Evolutionary conservation across 1,140 invertebrate genomes (phyloP), one percentile per base, ranked within the genome.

Genomic region (Drosophila bipectinata): DNA sequence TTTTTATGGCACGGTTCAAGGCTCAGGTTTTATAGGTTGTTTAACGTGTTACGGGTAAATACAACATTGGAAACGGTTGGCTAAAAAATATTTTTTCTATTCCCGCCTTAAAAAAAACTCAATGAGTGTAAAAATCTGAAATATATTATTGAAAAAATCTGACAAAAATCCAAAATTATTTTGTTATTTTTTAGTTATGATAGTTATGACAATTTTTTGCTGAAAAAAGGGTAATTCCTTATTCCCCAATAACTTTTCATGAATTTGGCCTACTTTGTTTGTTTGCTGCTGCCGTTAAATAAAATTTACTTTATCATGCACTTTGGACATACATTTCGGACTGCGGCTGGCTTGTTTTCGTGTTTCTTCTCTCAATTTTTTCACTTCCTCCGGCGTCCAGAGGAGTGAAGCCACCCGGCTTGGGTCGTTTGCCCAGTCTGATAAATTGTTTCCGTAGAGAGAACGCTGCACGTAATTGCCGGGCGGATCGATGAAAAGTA

Each of bases 371-470:
- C 44, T 24, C 32, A 14, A 48, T 39, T 57, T 47, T 15, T 30
- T 44, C 66, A 41, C 44, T 68, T 55, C 44, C 63, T 68, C 15
- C 41, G 2, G 41, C 18, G 41, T 18, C 15, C 41, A 44, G 41
- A 41, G 39, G 32, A 10, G 9, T 10, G 44, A 47, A 37, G 51
- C 51, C 66, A 75, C 37, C 34, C 49, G 54, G 72, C 59, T 76
- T 48, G 72, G 66, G 69, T 82, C 78, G 72, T 67, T 85, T 85
- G 82, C 73, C 82, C 74, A 78, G 82, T 64, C 82, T 87, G 82
- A 87, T 87, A 87, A 87, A 87, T 87, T 87, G 83, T 87, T 87
- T 87, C 82, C 82, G 83, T 68, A 78, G 52, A 78, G 82, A 62
- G 69, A 73, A 55, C 66, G 78, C 77, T 68, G 83, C 83, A 87